Percentiles rank a stretch among this genome's conserved stretches.
These are phyloP conservation scores for Dasyurus viverrinus DNA, from an alignment of 2,113 vertebrate genomes.

Conservation along the genomic window DNA sequence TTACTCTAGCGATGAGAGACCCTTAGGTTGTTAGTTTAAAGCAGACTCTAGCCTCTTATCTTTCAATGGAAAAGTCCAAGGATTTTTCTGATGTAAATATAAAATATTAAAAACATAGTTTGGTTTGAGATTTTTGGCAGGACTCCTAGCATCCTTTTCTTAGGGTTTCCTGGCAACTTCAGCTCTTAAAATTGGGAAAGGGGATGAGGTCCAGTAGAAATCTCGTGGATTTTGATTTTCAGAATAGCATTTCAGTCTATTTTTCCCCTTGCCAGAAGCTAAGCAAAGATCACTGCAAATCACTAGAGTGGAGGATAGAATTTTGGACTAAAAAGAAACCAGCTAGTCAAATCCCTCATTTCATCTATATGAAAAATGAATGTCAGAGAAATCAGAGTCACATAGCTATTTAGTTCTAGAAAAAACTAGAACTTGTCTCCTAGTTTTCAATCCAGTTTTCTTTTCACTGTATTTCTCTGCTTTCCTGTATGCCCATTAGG, in stretches of 20 bases:
- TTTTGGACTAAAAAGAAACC: not conserved
- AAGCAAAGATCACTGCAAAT: slow-evolving; percentile 41
- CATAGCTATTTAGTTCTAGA: not conserved
- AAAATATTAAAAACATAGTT: slow-evolving; percentile 51
- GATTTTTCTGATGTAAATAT: not conserved
- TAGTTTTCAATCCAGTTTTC: not conserved
- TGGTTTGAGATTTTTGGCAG: not conserved
- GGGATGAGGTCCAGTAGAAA: slow-evolving; percentile 74
- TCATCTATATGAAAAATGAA: not conserved
- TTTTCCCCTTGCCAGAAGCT: slow-evolving; percentile 39
- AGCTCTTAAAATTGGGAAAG: slow-evolving; percentile 56
- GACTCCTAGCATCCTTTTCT: slow-evolving; percentile 1
- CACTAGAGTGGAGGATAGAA: not conserved
- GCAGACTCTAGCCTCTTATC: slow-evolving; percentile 18
- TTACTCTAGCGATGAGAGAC: slow-evolving; percentile 42
- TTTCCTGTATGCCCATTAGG: not conserved
- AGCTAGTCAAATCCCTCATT: not conserved
- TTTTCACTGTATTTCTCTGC: not conserved
- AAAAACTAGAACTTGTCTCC: not conserved
- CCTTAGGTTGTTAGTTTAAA: slow-evolving; percentile 57
- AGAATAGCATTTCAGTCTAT: slow-evolving; percentile 68
- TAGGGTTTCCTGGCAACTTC: slow-evolving; percentile 71
- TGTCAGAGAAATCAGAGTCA: not conserved
- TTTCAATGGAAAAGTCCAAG: slow-evolving; percentile 42
- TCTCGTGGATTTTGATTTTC: slow-evolving; percentile 68